Percentiles rank a stretch among this genome's conserved stretches.
These are phyloP conservation scores for Volucella inanis DNA, from an alignment of 2,888 invertebrate species.

Conservation along the genomic window DNA sequence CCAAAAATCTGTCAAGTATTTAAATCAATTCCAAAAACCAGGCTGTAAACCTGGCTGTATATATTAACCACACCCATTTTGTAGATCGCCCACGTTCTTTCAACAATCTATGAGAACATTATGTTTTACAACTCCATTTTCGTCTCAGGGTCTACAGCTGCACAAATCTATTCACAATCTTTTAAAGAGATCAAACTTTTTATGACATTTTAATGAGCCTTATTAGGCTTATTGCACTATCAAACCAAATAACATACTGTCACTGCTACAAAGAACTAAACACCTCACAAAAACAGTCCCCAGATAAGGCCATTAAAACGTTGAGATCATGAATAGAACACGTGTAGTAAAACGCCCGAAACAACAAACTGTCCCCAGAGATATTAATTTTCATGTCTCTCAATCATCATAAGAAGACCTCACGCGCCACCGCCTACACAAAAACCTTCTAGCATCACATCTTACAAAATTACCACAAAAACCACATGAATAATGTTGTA, in stretches of 20 bases:
- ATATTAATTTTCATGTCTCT: slow-evolving; percentile 43
- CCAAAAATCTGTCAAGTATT: too few species aligned
- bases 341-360: slow-evolving; percentile 19
- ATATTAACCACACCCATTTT: too few species aligned
- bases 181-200: not conserved
- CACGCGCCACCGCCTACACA: slow-evolving; percentile 20
- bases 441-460: slow-evolving; percentile 34
- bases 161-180: too few species aligned
- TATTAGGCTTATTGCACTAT: not conserved
- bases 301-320: slow-evolving; percentile 8
- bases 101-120: too few species aligned
- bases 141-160: too few species aligned
- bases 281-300: not conserved
- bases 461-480: slow-evolving; percentile 33
- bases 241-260: not conserved
- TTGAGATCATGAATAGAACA: slow-evolving; percentile 1
- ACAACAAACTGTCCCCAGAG: slow-evolving; percentile 33
- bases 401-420: not conserved
- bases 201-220: not conserved
- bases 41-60: too few species aligned
- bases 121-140: too few species aligned
- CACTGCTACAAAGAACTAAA: slow-evolving; percentile 3
- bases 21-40: too few species aligned
- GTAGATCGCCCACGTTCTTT: too few species aligned
- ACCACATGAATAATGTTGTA: slow-evolving; percentile 53